A percentile compares a stretch with the other conserved stretches of the same genome.
These are phyloP conservation scores for Hirundichthys speculiger DNA, from an alignment of 2,113 vertebrate species.

Conservation along the genomic window DNA sequence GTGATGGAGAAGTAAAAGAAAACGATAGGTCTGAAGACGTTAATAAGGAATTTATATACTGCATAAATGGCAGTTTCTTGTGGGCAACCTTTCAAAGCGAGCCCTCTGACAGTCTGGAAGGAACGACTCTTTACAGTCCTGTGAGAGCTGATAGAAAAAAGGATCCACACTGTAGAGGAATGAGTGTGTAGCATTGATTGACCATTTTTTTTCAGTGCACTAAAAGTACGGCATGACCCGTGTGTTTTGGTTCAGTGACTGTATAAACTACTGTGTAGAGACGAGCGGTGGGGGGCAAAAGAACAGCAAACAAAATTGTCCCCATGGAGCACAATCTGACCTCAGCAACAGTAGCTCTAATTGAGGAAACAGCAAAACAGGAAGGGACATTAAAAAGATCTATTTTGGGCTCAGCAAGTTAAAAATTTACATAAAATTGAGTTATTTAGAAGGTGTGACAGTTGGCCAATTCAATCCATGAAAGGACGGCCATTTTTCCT, in stretches of 20 bases:
- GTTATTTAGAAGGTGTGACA: too few relatives aligned
- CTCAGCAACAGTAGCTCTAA: not conserved
- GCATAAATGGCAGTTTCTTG: slow-evolving; percentile 61
- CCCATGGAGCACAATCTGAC: not conserved
- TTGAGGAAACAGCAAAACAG: not conserved
- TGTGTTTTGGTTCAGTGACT: slow-evolving; percentile 30
- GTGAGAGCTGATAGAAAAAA: slow-evolving; percentile 55
- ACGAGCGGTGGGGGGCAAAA: not conserved
- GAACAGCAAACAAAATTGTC: slow-evolving; percentile 17
- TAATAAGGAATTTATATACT: slow-evolving; percentile 68
- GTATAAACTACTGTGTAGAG: slow-evolving; percentile 6
- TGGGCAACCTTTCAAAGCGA: slow-evolving; percentile 40
- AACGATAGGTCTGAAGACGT: slow-evolving; percentile 67
- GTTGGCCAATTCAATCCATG: too few relatives aligned
- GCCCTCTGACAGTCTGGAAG: slow-evolving; percentile 48
- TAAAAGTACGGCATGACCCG: slow-evolving; percentile 14
- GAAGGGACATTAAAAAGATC: not conserved
- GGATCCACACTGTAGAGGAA: slow-evolving; percentile 25
- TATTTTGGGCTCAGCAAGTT: not conserved
- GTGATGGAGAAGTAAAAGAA: slow-evolving; percentile 71
- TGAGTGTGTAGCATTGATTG: slow-evolving; percentile 16
- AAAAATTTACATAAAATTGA: too few relatives aligned
- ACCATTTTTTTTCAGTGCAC: slow-evolving; percentile 6
- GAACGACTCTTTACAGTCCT: slow-evolving; percentile 52
- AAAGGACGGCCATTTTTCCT: too few relatives aligned